Conservation (phyloP, 2,888 invertebrate species). For the Drosophila macrospina region DNA sequence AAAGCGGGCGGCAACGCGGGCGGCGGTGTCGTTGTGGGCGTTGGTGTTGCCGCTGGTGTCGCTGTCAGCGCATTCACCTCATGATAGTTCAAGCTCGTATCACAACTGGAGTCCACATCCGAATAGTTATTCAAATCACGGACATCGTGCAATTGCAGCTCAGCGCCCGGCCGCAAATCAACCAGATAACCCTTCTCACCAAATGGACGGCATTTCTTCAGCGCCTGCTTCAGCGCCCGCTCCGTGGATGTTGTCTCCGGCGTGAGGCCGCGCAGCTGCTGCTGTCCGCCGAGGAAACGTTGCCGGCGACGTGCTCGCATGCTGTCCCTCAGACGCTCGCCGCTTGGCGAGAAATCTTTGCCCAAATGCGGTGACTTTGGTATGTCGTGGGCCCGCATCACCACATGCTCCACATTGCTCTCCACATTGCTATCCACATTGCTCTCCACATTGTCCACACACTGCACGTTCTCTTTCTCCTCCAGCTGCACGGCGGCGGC, state of each 20-base stretch:
- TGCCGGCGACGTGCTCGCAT: conserved; percentile 84
- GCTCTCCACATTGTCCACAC: conserved; percentile 37
- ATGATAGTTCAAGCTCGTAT: conserved; percentile 85
- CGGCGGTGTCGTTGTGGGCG: background rate
- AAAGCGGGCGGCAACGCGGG: background rate
- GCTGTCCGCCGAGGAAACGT: conserved; percentile 75
- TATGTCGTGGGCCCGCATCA: conserved; percentile 78
- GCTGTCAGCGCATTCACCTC: conserved; percentile 74
- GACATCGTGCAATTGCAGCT: conserved; percentile 83
- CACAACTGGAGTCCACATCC: conserved; percentile 85
- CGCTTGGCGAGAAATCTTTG: conserved; percentile 85
- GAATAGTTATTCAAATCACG: conserved; percentile 85
- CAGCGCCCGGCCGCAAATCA: conserved; percentile 83
- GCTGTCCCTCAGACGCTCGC: conserved; percentile 85
- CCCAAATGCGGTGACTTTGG: conserved; percentile 85
- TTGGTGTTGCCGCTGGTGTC: background rate
- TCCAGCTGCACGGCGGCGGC: conserved; percentile 15
- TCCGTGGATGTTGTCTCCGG: conserved; percentile 76
- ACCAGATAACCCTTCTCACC: conserved; percentile 85
- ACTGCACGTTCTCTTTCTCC: conserved; percentile 52
- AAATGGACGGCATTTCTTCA: conserved; percentile 82
- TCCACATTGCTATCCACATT: conserved; percentile 56
- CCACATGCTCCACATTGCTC: conserved; percentile 45
- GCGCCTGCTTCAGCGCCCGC: conserved; percentile 78
- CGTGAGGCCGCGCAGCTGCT: conserved; percentile 55